Conservation (phyloP, 2,888 invertebrate genomes). For the Tineola bisselliella region DNA sequence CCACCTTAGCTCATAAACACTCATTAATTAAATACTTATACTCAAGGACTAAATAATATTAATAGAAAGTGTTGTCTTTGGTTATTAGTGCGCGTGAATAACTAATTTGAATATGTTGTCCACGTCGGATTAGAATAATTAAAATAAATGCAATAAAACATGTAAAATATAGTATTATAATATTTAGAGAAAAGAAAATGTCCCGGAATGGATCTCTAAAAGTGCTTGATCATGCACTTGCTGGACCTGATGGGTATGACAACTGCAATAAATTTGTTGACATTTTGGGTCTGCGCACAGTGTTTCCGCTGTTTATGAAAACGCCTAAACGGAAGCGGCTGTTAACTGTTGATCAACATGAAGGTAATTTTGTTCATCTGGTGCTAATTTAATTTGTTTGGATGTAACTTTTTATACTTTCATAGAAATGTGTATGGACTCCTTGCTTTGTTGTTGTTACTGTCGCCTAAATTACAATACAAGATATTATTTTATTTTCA, state of each 20-base stretch:
- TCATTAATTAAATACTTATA: no score
- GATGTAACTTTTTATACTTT: background rate
- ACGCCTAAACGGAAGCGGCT: constrained; percentile 90
- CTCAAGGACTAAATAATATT: no score
- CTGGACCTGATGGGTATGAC: constrained; percentile 91
- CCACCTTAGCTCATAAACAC: no score
- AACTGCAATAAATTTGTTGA: constrained; percentile 99
- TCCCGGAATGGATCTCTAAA: constrained; percentile 96
- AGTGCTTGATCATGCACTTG: constrained; percentile 97
- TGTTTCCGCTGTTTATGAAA: constrained; percentile 99
- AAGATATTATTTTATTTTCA: constrained; percentile 42
- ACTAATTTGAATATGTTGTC: no score
- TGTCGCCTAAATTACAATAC: no score
- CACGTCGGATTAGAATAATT: no score
- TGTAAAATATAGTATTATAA: no score
- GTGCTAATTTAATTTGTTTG: no score
- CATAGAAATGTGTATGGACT: background rate
- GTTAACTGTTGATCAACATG: constrained; percentile 87
- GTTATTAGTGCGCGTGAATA: no score
- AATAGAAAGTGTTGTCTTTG: no score
- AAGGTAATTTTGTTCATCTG: constrained; percentile 67
- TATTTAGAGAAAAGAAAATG: constrained; percentile 95
- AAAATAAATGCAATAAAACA: no score
- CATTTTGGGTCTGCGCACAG: constrained; percentile 92
- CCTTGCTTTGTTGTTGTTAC: no score